Percentiles rank a stretch among this genome's conserved stretches.
These are phyloP conservation scores for Propithecus perrieri DNA, from an alignment of 2,797 vertebrate genomes.

Conservation along the genomic window DNA sequence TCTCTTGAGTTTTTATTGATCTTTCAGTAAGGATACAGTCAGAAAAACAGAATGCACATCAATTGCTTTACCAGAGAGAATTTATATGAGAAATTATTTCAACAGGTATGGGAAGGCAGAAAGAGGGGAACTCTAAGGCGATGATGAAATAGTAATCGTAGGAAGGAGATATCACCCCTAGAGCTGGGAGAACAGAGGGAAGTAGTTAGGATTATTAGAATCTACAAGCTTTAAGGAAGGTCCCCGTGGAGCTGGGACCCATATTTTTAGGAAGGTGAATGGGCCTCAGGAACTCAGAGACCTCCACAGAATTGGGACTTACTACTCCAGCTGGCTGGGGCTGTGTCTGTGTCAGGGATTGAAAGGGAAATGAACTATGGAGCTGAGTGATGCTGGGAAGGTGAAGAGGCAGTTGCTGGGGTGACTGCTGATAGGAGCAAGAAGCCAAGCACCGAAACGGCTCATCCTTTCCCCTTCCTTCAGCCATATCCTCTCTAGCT, in stretches of 20 bases:
- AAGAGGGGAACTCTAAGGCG: neutral
- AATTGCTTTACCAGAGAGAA: neutral
- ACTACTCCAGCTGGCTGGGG: neutral
- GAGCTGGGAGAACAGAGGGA: neutral
- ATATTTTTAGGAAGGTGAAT: neutral
- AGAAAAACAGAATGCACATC: neutral
- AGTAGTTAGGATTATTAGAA: neutral
- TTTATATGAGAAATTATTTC: neutral
- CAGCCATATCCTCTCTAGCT: neutral
- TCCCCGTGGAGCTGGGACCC: rapidly evolving
- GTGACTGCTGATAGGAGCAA: neutral
- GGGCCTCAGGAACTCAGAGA: neutral
- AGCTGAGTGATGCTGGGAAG: neutral
- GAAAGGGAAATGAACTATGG: neutral
- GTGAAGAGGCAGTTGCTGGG: neutral
- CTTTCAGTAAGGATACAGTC: neutral
- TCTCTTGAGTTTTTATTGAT: neutral
- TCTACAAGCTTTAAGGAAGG: neutral
- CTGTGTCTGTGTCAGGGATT: neutral
- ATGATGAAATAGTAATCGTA: neutral
- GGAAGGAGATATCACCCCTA: neutral
- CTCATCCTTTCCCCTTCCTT: neutral
- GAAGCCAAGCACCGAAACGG: neutral
- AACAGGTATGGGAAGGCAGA: neutral
- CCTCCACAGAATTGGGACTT: neutral